Base-by-base conservation (phyloP, 1,140 invertebrate genomes). In the Palaemon carinicauda region DNA sequence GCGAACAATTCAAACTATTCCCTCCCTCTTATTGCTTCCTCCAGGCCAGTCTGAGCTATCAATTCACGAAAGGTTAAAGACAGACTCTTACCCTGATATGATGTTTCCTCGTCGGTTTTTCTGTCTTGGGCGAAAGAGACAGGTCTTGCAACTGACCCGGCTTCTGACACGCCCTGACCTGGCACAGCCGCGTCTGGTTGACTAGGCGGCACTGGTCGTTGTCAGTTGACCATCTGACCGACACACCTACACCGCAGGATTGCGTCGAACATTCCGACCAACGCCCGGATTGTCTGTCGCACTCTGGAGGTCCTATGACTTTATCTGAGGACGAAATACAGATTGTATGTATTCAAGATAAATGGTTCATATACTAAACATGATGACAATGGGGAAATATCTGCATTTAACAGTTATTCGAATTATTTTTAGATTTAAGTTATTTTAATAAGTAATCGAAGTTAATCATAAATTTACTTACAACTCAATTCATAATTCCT, bases 161-260 rank as follows among this genome's bases (percentile, higher is more conserved):
- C 27, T 86, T 24, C 52, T 79, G 77, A 73, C 84, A 86, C 29
- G 92, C 92, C 74, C 93, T 90, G 3, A 93, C 90, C 87, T 93
- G 92, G 89, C 95, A 95, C 10, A 95, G 90, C 60, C 94, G 91
- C 17, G 93, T 94, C 90, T 95, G 94, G 88, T 93, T 94, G 60
- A 92, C 91, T 82, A 93, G 91, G 56, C 91, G 91, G 90, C 94
- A 94, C 52, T 92, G 91, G 19, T 92, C 91, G 89, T 94, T 94
- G 86, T 94, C 92, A 89, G 93, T 93, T 0, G 94, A 93, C 81
- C 93, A 91, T n/a, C 94, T 91, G 29, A 93, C 92, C 27, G 94
- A 94, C n/a, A 94, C 90, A 5, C 95, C 95, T 21, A 93, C 91
- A 24, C 94, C 95, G 90, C 95, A 95, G 5, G 91, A 90, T 24